phyloP scores from a whole-genome alignment of 2,113 vertebrate genomes.

The Prionailurus bengalensis region DNA sequence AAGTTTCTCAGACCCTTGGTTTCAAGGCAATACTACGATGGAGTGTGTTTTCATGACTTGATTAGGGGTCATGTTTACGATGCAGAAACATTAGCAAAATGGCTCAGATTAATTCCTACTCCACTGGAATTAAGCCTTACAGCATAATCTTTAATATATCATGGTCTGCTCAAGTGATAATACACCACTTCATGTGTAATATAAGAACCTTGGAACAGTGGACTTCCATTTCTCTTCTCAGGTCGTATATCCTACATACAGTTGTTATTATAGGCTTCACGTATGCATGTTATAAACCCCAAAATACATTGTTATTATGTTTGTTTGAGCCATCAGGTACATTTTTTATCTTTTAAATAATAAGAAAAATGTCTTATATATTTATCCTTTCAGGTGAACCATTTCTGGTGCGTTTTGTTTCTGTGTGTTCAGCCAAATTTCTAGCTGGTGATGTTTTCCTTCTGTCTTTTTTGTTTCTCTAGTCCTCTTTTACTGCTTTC shows the following conservation, averaged over 20 bases:
- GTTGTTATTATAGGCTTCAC: background rate
- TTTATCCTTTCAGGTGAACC: background rate
- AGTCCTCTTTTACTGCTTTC: background rate
- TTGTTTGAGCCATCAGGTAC: background rate
- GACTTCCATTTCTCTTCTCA: background rate
- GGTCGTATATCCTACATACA: background rate
- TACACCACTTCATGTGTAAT: background rate
- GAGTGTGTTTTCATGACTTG: background rate
- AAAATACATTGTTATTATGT: background rate
- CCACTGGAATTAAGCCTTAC: background rate
- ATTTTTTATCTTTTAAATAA: background rate
- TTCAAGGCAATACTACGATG: background rate
- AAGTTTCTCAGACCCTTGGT: background rate
- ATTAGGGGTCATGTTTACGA: background rate
- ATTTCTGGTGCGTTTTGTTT: background rate
- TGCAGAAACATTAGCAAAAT: background rate
- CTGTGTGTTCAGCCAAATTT: background rate
- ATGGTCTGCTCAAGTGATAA: background rate
- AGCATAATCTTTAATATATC: background rate
- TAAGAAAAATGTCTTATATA: background rate
- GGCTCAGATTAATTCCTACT: background rate
- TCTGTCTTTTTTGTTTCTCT: background rate
- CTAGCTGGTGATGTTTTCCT: background rate
- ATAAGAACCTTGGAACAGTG: background rate
- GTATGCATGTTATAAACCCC: background rate